Conservation (phyloP, 1,140 invertebrate genomes). For the Procambarus clarkii region DNA sequence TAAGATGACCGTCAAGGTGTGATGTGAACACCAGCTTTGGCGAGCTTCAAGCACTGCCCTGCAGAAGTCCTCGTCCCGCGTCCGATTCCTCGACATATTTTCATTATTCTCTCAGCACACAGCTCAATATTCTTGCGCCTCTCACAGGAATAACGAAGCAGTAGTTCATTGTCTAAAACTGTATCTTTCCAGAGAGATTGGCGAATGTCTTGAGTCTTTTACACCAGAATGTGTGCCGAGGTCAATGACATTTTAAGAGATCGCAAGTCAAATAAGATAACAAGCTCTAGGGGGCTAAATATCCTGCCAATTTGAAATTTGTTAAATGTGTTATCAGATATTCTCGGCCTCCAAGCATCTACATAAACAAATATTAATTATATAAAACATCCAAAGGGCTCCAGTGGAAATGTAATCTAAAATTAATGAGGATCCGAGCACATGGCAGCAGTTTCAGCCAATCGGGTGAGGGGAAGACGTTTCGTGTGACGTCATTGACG, state of each 20-base stretch:
- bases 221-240: neutral
- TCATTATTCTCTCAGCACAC: too few species aligned
- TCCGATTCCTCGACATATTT: neutral
- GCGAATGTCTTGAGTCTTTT: neutral
- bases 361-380: neutral
- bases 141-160: too few species aligned
- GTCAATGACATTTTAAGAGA: neutral
- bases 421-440: neutral
- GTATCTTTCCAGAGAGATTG: neutral
- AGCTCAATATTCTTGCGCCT: too few species aligned
- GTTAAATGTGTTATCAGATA: neutral
- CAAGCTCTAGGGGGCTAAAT: neutral
- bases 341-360: neutral
- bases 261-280: neutral
- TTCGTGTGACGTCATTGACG: neutral
- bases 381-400: neutral
- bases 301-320: neutral
- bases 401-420: neutral
- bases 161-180: neutral
- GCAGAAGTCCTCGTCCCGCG: neutral
- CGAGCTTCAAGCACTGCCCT: neutral
- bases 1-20: conserved; percentile 4
- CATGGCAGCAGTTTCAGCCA: neutral
- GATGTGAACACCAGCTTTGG: neutral
- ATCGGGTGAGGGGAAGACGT: neutral